Conservation (phyloP, 2,113 vertebrate genomes). For the Cinclus cinclus region DNA sequence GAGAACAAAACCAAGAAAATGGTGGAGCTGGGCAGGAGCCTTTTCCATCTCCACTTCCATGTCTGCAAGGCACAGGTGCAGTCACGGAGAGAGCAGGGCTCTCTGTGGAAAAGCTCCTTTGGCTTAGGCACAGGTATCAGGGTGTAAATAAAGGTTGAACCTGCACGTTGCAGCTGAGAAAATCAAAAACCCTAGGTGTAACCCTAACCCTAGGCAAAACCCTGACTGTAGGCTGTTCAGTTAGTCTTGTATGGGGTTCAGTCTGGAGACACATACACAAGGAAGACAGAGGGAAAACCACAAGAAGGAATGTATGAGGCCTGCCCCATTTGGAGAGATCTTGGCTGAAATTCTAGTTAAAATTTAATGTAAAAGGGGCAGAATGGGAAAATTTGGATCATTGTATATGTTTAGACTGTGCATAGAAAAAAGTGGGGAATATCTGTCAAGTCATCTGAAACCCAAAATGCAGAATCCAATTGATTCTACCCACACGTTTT, state of each 20-base stretch:
- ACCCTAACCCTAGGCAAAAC: too few species aligned
- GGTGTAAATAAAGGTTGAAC: not conserved
- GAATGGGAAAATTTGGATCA: not conserved
- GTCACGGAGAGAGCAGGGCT: not conserved
- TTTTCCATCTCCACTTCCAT: not conserved
- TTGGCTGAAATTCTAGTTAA: not conserved
- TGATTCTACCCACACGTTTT: not conserved
- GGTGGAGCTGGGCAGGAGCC: not conserved
- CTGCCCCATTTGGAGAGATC: not conserved
- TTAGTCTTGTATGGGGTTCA: too few species aligned
- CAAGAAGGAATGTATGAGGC: not conserved
- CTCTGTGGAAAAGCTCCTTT: not conserved
- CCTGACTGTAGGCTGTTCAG: too few species aligned
- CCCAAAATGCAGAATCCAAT: not conserved
- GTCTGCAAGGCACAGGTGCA: not conserved
- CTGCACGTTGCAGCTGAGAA: not conserved
- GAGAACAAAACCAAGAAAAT: not conserved
- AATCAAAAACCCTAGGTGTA: not conserved
- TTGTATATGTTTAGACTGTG: not conserved
- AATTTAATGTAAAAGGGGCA: not conserved
- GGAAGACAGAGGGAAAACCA: not conserved
- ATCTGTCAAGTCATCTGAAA: not conserved
- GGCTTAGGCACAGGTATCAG: not conserved
- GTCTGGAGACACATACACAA: too few species aligned
- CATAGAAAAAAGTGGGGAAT: not conserved